Evolutionary conservation across 2,797 vertebrate genomes (phyloP).

Genomic region (Cichlasoma orientale): DNA sequence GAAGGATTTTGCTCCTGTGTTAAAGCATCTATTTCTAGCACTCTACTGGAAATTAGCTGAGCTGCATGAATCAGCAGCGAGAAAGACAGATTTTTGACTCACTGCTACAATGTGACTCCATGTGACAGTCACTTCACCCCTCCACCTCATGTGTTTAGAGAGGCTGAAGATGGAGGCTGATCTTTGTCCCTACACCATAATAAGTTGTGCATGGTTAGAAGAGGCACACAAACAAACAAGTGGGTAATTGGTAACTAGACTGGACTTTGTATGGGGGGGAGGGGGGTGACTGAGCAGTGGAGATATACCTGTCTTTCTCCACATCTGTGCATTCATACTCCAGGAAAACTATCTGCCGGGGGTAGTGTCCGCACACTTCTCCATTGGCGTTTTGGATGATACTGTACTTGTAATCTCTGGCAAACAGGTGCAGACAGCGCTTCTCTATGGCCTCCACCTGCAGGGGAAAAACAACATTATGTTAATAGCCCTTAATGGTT

Average conservation of each 20-base stretch:
- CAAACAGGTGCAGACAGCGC: constrained; percentile 93
- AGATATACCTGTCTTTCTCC: constrained; percentile 87
- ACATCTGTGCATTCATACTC: constrained; percentile 88
- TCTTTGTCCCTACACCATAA: constrained; percentile 40
- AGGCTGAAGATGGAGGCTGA: constrained; percentile 1
- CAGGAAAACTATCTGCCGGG: constrained; percentile 92
- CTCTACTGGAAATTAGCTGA: neutral
- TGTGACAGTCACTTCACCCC: constrained; percentile 33
- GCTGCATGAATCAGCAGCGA: neutral
- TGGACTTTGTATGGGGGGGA: constrained; percentile 48
- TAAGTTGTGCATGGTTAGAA: constrained; percentile 21
- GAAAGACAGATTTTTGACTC: constrained; percentile 27
- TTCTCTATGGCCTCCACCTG: constrained; percentile 93
- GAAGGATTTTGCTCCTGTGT: neutral
- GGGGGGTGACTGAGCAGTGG: neutral
- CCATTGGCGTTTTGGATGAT: constrained; percentile 91
- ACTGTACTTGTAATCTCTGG: constrained; percentile 93
- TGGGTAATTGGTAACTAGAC: constrained; percentile 36
- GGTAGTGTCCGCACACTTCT: constrained; percentile 95
- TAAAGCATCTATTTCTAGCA: neutral
- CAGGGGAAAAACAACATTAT: neutral
- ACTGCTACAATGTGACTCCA: neutral
- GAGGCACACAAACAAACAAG: constrained; percentile 48
- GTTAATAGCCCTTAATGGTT: neutral
- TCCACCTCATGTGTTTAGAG: neutral